Base-by-base conservation (phyloP, 2,888 invertebrate genomes). In the Tinea pellionella region DNA sequence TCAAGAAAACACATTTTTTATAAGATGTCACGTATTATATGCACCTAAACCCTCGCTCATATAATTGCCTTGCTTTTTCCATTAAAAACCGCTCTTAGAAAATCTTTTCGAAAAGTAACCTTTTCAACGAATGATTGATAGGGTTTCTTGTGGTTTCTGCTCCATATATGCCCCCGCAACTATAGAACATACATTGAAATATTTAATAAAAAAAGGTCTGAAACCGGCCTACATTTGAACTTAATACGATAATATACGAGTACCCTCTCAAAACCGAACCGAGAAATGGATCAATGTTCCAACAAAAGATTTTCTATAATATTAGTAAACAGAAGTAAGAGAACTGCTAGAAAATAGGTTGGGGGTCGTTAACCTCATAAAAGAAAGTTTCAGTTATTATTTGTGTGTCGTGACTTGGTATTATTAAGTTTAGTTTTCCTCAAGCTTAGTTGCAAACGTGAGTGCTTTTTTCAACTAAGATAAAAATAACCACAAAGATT, bases 281-380 rank as follows among this genome's bases (percentile, higher is more conserved):
- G 4, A 37, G 2, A 37, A 24, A 12, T 2, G 11, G 37, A 37
- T 47, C 13, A 16, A 41, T 13, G 41, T 41, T 41, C 41, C 15
- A 8, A 37, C 16, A 47, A 47, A 15, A 15, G 13, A 47, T 15
- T 47, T 9, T 47, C 9, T 47, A 47, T 47, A 13, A 47, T 47
- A 47, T 47, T 47, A 47, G 47, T 47, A 47, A 47, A 47, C 15
- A 47, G 47, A 9, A 47, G n/a, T 15, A n/a, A 15, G n/a, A n/a
- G n/a, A 47, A 47, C 2, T 16, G 13, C 15, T 47, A 16, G 47
- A 47, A 41, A 47, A 47, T 47, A 47, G 47, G 47, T 47, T 47
- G 47, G 47, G 13, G 47, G 47, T 47, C 47, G 47, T 47, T 47
- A 47, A n/a, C 47, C 47, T 47, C 47, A 47, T 15, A 47, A 47